phyloP scores from a whole-genome alignment of 2,797 vertebrate species.

The Sebastes trivittatus region DNA sequence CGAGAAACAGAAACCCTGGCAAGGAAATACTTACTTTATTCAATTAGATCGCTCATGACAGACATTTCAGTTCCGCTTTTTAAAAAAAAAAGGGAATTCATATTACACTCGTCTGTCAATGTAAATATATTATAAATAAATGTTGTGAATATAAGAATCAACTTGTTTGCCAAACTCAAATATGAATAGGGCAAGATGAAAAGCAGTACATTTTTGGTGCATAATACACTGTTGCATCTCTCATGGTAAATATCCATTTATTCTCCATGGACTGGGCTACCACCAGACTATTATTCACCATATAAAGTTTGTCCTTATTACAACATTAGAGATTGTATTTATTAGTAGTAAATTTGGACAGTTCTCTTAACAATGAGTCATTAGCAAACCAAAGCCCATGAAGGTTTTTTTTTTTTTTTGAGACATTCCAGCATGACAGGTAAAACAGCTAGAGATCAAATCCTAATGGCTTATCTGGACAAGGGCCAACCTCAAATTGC shows the following conservation, averaged over 20 bases:
- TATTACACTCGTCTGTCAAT: constrained; percentile 39
- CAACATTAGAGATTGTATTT: neutral
- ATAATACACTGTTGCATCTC: neutral
- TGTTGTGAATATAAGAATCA: neutral
- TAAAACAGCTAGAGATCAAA: constrained; percentile 43
- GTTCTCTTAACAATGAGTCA: constrained; percentile 20
- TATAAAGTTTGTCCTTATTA: neutral
- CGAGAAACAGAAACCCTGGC: constrained; percentile 35
- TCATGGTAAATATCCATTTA: neutral
- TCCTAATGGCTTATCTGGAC: constrained; percentile 55
- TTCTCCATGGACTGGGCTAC: neutral
- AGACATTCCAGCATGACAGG: neutral
- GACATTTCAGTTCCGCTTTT: constrained; percentile 15
- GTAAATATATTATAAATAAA: constrained; percentile 40
- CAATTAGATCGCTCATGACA: constrained; percentile 54
- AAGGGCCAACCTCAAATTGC: constrained; percentile 32
- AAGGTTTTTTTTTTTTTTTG: constrained; percentile 25
- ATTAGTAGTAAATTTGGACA: neutral
- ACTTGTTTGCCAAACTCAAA: neutral
- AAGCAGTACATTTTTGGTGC: neutral
- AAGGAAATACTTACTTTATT: constrained; percentile 48
- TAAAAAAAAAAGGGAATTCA: constrained; percentile 24
- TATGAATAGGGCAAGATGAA: neutral
- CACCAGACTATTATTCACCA: neutral
- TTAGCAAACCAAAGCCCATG: constrained; percentile 30